phyloP scores from a whole-genome alignment of 1,140 invertebrate species.

The Drosophila oshimai region DNA sequence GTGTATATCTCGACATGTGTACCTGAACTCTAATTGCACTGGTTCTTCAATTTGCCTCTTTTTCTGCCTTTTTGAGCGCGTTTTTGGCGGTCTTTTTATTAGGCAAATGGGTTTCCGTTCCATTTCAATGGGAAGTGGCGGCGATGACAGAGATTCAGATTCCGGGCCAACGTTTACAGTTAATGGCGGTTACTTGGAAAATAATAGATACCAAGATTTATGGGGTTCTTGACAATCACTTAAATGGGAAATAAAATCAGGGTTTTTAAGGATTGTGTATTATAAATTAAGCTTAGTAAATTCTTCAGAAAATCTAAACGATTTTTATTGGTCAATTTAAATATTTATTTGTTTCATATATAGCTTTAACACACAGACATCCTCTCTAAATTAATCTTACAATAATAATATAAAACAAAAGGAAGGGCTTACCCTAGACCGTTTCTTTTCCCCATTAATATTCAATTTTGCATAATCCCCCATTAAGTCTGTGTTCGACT shows the following conservation, averaged over 20 bases:
- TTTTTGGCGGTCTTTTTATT: constrained; percentile 45
- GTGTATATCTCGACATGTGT: neutral
- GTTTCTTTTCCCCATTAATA: neutral
- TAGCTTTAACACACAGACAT: too few relatives aligned
- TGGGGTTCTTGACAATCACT: neutral
- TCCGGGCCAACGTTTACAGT: neutral
- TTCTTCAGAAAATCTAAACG: too few relatives aligned
- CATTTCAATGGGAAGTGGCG: constrained; percentile 33
- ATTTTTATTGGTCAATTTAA: too few relatives aligned
- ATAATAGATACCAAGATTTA: neutral
- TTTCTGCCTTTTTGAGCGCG: constrained; percentile 30
- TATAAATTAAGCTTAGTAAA: too few relatives aligned
- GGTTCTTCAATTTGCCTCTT: constrained; percentile 36
- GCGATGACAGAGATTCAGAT: constrained; percentile 22
- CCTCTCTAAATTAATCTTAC: too few relatives aligned
- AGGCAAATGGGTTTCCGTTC: constrained; percentile 46
- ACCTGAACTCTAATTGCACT: constrained; percentile 22
- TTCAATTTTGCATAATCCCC: constrained; percentile 19
- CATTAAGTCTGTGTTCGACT: constrained; percentile 20
- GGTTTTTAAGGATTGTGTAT: too few relatives aligned
- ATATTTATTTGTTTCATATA: too few relatives aligned
- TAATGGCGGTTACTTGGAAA: neutral
- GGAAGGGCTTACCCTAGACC: neutral
- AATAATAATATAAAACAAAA: neutral
- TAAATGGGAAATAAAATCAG: neutral